Conservation (phyloP, 92 coral and sea anemone species). For the Epizoanthus ramosus region DNA sequence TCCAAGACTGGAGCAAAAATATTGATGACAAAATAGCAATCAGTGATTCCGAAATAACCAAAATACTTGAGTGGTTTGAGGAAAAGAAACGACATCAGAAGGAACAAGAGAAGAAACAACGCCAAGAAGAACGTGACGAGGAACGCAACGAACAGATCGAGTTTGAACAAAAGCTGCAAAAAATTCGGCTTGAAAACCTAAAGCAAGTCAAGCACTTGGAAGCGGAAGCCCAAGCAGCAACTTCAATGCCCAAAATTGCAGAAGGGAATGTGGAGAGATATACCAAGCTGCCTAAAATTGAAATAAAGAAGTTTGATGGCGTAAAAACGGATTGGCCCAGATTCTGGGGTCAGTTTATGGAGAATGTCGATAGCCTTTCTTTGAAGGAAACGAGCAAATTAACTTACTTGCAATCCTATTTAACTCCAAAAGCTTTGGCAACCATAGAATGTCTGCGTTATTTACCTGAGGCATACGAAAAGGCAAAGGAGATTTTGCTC, state of each 20-base stretch:
- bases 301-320: not conserved
- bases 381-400: not conserved
- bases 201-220: too few species aligned
- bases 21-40: not conserved
- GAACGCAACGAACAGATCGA: too few species aligned
- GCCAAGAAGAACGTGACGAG: too few species aligned
- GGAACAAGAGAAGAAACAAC: too few species aligned
- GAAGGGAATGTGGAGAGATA: too few species aligned
- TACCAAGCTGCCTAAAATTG: not conserved
- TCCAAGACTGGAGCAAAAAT: not conserved
- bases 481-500: constrained; percentile 22
- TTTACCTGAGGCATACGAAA: constrained; percentile 16
- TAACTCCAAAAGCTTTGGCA: constrained; percentile 2
- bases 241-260: too few species aligned
- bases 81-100: too few species aligned
- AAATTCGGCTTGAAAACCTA: too few species aligned
- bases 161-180: too few species aligned
- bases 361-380: constrained; percentile 8
- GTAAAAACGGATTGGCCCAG: constrained; percentile 15
- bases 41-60: too few species aligned
- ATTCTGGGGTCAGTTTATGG: constrained; percentile 27
- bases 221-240: too few species aligned
- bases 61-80: too few species aligned
- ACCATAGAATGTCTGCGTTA: constrained; percentile 20
- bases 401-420: constrained; percentile 12